phyloP scores from a whole-genome alignment of 2,888 invertebrate genomes.

The Adineta ricciae region DNA sequence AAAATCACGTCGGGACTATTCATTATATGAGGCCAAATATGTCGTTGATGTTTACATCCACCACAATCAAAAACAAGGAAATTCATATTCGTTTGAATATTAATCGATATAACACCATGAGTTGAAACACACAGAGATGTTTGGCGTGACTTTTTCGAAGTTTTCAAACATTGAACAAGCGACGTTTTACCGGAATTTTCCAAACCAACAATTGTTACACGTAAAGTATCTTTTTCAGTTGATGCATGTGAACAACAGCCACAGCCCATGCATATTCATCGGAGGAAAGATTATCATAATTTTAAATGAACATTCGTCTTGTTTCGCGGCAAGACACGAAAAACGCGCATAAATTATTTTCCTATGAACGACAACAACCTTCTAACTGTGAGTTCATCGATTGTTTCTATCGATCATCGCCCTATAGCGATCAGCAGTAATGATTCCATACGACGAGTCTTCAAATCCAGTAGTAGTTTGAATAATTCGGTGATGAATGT shows the following conservation, averaged over 20 bases:
- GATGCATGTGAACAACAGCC: not conserved
- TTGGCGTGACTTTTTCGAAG: not conserved
- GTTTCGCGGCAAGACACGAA: no score
- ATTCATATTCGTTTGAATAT: not conserved
- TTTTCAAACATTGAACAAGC: not conserved
- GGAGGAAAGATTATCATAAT: no score
- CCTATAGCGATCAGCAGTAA: not conserved
- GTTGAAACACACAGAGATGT: not conserved
- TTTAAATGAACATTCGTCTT: no score
- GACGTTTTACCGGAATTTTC: constrained; percentile 14
- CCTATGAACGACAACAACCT: no score
- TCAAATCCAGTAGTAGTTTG: no score
- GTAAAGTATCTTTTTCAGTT: not conserved
- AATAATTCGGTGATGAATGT: no score
- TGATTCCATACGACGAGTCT: no score
- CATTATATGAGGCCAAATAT: constrained; percentile 11
- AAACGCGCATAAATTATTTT: no score
- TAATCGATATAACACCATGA: not conserved
- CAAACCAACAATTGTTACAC: not conserved
- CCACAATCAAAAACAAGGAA: constrained; percentile 17
- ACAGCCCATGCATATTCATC: not conserved
- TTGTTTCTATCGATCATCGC: not conserved
- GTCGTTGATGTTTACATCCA: constrained; percentile 10
- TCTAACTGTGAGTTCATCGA: not conserved
- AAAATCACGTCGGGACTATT: not conserved